Evolutionary conservation across 2,113 vertebrate species (phyloP).

Genomic region (Piprites chloris): DNA sequence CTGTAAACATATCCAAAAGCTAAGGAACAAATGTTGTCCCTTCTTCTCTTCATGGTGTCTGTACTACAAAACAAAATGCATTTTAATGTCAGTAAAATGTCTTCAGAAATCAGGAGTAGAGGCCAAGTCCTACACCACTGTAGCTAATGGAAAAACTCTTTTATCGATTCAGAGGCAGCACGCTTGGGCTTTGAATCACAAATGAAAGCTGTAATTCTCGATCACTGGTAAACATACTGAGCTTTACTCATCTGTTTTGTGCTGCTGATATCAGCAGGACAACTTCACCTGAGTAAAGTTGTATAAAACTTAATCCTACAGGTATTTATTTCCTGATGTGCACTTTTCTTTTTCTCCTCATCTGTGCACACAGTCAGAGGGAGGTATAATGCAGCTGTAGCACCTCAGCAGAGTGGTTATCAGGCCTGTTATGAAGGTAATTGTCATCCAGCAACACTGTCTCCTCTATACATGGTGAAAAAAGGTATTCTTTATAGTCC

Average conservation of each 20-base stretch:
- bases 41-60: neutral
- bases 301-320: neutral
- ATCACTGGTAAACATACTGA: neutral
- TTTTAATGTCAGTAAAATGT: neutral
- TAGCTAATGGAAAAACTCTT: constrained; percentile 39
- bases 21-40: neutral
- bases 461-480: neutral
- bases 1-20: neutral
- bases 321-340: neutral
- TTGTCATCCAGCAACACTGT: neutral
- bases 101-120: neutral
- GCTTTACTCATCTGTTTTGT: constrained; percentile 29
- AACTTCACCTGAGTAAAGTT: neutral
- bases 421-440: neutral
- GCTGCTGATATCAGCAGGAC: neutral
- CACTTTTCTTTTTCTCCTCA: neutral
- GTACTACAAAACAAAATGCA: neutral
- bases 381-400: neutral
- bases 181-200: neutral
- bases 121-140: neutral
- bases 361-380: neutral
- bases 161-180: constrained; percentile 23
- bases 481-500: neutral
- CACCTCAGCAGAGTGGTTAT: neutral
- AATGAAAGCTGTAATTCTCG: constrained; percentile 47